Percentiles rank a stretch among this genome's conserved stretches.
phyloP scores from a whole-genome alignment of 2,113 vertebrate species.

The Chlamydotis undulata region DNA sequence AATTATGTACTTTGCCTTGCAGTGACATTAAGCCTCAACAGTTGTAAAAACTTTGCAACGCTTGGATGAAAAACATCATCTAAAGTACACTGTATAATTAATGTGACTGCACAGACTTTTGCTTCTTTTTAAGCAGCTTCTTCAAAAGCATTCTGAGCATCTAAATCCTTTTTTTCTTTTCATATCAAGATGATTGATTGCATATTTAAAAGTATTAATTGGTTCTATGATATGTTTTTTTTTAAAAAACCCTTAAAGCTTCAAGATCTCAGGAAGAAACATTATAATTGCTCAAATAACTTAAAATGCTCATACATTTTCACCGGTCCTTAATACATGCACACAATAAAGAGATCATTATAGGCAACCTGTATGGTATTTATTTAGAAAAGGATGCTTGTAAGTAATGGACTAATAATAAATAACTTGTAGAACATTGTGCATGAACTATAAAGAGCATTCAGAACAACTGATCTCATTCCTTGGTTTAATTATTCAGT shows the following conservation, averaged over 20 bases:
- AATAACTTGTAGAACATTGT: constrained; percentile 33
- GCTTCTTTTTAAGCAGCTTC: constrained; percentile 8
- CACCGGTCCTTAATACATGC: not conserved
- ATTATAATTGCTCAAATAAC: not conserved
- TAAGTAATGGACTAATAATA: constrained; percentile 23
- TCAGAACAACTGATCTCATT: constrained; percentile 52
- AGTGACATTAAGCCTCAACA: constrained; percentile 24
- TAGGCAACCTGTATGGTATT: not conserved
- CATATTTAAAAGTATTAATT: constrained; percentile 46
- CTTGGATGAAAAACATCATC: constrained; percentile 32
- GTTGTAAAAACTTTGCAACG: constrained; percentile 24
- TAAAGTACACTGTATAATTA: constrained; percentile 39
- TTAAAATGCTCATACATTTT: not conserved
- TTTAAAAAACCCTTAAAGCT: not conserved
- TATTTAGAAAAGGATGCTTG: not conserved
- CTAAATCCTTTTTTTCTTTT: constrained; percentile 28
- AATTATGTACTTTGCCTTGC: constrained; percentile 17
- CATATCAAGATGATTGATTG: not conserved
- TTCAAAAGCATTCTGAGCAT: constrained; percentile 36
- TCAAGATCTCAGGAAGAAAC: not conserved
- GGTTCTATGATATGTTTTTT: not conserved
- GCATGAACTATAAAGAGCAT: constrained; percentile 9
- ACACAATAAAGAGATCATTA: not conserved
- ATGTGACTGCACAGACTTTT: constrained; percentile 8
- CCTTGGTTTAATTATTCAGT: constrained; percentile 68